Evolutionary conservation across 2,888 invertebrate species (phyloP), one percentile per base, ranked within the genome.

Genomic region (Seira sanloemensis): DNA sequence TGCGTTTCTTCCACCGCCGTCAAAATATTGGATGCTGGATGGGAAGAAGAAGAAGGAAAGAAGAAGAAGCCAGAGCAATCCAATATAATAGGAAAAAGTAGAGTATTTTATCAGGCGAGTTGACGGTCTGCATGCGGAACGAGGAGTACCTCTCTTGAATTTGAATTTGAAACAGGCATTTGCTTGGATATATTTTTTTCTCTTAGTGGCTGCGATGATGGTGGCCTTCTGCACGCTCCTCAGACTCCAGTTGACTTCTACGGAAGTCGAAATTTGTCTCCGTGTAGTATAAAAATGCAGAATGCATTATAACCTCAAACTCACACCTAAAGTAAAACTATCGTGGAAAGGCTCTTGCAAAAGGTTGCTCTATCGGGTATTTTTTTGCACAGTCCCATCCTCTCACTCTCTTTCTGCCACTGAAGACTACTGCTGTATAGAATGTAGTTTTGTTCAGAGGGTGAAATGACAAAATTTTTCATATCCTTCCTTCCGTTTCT

Each of bases 91-190:
- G 19, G 21, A 62, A n/a, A 62, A 62, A 62, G 16, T 62, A 62
- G 62, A 62, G 81, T 81, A 62, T 75, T 76, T 81, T 75, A 54
- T 58, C 68, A 16, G 80, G 25, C 37, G 80, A 62, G 74, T 58
- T 75, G 81, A 71, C 58, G 82, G 66, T 72, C 82, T 82, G 82
- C 76, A 82, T 82, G 82, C 78, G 37, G 75, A 75, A 84, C 75
- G 50, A 82, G 78, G 26, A 69, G 65, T 65, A 67, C 73, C 76
- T 73, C 74, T 78, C 74, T 46, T 80, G 80, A 85, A 85, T 85
- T 78, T 85, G 81, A 84, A 84, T 85, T 81, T 66, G 81, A 83
- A 73, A 67, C 71, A 26, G 67, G 75, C 66, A 73, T 27, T 54
- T 58, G 54, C 18, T n/a, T 16, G 25, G 27, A 62, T 50, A 24